phyloP scores from a whole-genome alignment of 2,888 invertebrate genomes.

The Scrobipalpa atriplicella region DNA sequence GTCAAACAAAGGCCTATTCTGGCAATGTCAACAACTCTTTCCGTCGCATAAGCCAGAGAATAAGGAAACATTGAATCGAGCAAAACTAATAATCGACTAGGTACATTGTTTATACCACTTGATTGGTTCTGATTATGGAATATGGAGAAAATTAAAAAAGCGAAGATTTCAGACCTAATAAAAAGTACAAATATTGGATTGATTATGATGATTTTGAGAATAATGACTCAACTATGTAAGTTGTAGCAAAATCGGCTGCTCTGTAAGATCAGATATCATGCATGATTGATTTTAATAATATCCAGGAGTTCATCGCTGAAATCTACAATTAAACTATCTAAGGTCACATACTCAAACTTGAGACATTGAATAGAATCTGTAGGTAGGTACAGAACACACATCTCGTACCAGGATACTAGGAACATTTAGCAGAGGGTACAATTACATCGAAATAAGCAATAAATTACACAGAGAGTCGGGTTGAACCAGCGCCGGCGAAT shows the following conservation, averaged over 20 bases:
- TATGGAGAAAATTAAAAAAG: not conserved
- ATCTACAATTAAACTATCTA: too few relatives aligned
- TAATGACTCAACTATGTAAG: too few relatives aligned
- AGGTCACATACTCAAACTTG: not conserved
- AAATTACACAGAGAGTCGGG: constrained; percentile 53
- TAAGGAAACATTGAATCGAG: constrained; percentile 63
- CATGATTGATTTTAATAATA: too few relatives aligned
- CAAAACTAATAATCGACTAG: constrained; percentile 64
- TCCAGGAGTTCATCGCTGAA: too few relatives aligned
- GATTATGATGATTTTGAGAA: too few relatives aligned
- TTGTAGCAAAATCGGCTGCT: too few relatives aligned
- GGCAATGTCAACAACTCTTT: constrained; percentile 68
- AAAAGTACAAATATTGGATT: too few relatives aligned
- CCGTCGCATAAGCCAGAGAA: constrained; percentile 55
- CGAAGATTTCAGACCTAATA: not conserved
- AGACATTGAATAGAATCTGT: constrained; percentile 7
- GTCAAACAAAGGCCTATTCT: constrained; percentile 72
- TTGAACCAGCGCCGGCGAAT: constrained; percentile 70
- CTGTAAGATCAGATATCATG: too few relatives aligned
- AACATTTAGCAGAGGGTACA: constrained; percentile 68
- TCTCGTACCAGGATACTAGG: constrained; percentile 49
- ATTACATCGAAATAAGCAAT: constrained; percentile 70
- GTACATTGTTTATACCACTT: constrained; percentile 49
- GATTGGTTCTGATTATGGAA: constrained; percentile 10
- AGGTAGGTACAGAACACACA: constrained; percentile 42